Conservation (phyloP, 2,888 invertebrate species). For the Pristionchus exspectatus region DNA sequence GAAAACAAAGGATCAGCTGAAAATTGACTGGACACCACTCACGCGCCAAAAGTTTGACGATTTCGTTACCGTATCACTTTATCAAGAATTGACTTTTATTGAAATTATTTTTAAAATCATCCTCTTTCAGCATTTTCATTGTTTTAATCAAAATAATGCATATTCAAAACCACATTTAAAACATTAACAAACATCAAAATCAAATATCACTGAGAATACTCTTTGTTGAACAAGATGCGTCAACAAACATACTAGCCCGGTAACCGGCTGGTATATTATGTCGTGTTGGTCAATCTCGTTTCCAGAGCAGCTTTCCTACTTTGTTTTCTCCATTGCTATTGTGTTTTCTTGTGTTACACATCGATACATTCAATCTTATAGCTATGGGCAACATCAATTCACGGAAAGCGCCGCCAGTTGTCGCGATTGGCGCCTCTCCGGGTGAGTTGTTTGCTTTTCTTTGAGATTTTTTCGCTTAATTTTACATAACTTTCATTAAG, state of each 20-base stretch:
- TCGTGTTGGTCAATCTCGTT: constrained; percentile 40
- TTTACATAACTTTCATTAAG: constrained; percentile 50
- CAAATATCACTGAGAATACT: neutral
- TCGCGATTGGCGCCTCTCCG: constrained; percentile 28
- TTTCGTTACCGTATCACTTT: neutral
- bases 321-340: neutral
- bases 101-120: neutral
- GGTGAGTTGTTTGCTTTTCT: neutral
- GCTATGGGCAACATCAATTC: constrained; percentile 41
- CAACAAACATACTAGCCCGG: neutral
- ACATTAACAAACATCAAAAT: neutral
- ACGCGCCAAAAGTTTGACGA: constrained; percentile 23
- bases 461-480: neutral
- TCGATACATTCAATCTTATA: neutral
- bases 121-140: neutral
- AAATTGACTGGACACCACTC: neutral
- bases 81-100: constrained; percentile 6
- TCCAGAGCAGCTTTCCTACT: neutral
- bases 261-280: neutral
- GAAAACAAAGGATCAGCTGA: neutral
- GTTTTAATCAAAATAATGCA: neutral
- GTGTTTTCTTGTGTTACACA: neutral
- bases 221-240: neutral
- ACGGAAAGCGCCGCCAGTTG: constrained; percentile 42
- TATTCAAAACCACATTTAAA: neutral